These are phyloP conservation scores for Simalia tracyae DNA, from an alignment of 2,797 vertebrate species.

Conservation along the genomic window DNA sequence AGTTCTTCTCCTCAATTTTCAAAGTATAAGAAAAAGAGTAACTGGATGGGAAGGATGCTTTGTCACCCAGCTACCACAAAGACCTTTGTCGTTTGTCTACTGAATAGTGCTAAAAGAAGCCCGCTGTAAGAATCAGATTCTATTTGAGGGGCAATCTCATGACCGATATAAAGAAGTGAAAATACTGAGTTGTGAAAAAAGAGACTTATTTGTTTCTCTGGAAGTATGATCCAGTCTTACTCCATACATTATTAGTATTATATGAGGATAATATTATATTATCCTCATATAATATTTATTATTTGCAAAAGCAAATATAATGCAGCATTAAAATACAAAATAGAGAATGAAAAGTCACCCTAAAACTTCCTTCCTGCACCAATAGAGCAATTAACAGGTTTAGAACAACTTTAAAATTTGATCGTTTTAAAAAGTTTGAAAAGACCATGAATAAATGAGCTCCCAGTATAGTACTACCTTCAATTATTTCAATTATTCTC, in stretches of 20 bases:
- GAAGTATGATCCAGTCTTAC: not conserved
- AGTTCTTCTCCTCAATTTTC: slow-evolving; percentile 45
- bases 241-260: not conserved
- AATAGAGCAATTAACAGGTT: not conserved
- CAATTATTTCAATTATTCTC: not conserved
- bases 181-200: slow-evolving; percentile 28
- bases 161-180: slow-evolving; percentile 26
- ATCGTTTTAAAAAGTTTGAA: not conserved
- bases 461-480: not conserved
- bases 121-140: slow-evolving; percentile 35
- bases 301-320: not conserved
- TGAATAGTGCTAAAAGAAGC: slow-evolving; percentile 49
- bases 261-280: not conserved
- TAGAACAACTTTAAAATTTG: not conserved
- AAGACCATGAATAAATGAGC: not conserved
- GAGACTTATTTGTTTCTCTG: not conserved
- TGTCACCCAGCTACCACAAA: slow-evolving; percentile 27
- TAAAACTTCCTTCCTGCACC: not conserved
- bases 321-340: not conserved
- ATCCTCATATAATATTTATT: not conserved
- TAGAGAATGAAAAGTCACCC: not conserved
- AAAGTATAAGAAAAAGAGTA: slow-evolving; percentile 39
- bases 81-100: slow-evolving; percentile 35
- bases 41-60: slow-evolving; percentile 28
- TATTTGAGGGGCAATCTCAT: slow-evolving; percentile 39